Conservation (phyloP, 2,888 invertebrate species). For the Mythimna albipuncta region DNA sequence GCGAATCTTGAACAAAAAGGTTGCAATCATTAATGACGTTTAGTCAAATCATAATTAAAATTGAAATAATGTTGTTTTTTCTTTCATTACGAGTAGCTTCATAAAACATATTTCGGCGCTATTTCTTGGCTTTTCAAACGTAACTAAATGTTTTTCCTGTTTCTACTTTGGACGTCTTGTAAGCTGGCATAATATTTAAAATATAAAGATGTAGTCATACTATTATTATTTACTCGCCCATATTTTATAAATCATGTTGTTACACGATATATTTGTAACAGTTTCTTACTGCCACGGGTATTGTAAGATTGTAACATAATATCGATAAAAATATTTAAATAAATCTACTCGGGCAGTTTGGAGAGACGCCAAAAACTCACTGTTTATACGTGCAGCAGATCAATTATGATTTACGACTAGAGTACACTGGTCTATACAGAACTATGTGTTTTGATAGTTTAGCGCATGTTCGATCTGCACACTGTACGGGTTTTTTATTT, state of each 20-base stretch:
- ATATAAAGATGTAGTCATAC: too few species aligned
- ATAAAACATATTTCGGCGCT: too few species aligned
- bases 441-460: constrained; percentile 17
- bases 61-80: too few species aligned
- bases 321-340: constrained; percentile 57
- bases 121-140: too few species aligned
- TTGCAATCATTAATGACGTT: too few species aligned
- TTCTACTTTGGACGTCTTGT: too few species aligned
- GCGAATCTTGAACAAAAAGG: not conserved
- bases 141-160: too few species aligned
- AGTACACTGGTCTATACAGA: constrained; percentile 33
- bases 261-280: constrained; percentile 4
- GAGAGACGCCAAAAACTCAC: constrained; percentile 47
- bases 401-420: constrained; percentile 61
- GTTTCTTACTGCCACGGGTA: constrained; percentile 17
- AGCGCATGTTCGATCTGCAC: constrained; percentile 16
- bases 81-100: too few species aligned
- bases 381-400: constrained; percentile 41
- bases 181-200: too few species aligned
- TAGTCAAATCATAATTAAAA: too few species aligned
- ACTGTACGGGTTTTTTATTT: not conserved
- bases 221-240: not conserved
- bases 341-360: constrained; percentile 47
- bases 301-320: constrained; percentile 45
- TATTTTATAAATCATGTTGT: constrained; percentile 14